Evolutionary conservation across 2,888 invertebrate genomes (phyloP), one percentile per base, ranked within the genome.

Genomic region (Tillus elongatus): DNA sequence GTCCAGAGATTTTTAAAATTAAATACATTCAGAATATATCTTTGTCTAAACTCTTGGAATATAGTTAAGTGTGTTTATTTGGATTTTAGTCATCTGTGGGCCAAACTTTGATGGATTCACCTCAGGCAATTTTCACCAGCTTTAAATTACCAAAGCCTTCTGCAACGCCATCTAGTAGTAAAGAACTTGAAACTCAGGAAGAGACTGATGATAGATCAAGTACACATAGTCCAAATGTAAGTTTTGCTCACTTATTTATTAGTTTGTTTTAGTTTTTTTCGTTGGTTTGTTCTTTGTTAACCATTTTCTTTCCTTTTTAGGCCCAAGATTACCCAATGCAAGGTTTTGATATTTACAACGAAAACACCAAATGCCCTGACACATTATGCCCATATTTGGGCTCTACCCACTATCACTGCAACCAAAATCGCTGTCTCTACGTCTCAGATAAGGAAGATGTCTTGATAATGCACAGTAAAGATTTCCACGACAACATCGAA

Each of bases 51-150:
- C n/a, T n/a, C n/a, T n/a, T n/a, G n/a, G n/a, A n/a, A n/a, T n/a
- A n/a, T n/a, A n/a, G n/a, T n/a, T n/a, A n/a, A n/a, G n/a, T n/a
- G n/a, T n/a, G n/a, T 8, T 19, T 19, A 19, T 19, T 19, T 19
- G 24, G 24, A 33, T 55, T 54, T 31, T 33, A 60, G 60, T 47
- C 58, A 9, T 58, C 62, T 13, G 43, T 61, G 53, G 66, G 67
- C 40, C 60, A 67, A 50, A 57, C 59, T 47, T 39, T 67, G 13
- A 63, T 68, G 56, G 72, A 80, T 51, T 81, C 85, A 16, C 90
- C 89, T 0, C 87, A 91, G 65, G 91, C 91, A 1, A 88, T 91
- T 49, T 92, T 91, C 61, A 90, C 91, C 11, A 90, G 89, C 50
- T 92, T 92, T 63, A 92, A 92, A 61, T 70, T 92, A 43, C 90